Percentiles rank a stretch among this genome's conserved stretches.
Evolutionary conservation across 1,140 invertebrate species (phyloP).

Genomic region (Heterodera carotae): DNA sequence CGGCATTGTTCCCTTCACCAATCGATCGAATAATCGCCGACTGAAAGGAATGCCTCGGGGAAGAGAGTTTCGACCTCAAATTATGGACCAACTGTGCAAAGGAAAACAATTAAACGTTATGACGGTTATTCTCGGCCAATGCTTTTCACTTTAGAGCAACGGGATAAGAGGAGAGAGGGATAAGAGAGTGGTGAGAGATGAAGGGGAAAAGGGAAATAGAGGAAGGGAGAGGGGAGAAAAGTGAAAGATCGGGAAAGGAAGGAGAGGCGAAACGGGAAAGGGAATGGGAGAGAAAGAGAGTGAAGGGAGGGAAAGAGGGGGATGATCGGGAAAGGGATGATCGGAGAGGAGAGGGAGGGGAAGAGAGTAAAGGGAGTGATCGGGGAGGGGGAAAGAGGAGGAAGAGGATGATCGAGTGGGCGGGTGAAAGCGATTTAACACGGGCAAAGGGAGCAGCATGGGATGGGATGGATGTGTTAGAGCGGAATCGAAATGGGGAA

Average conservation of each 20-base stretch:
- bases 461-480: too few relatives aligned
- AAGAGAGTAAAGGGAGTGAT: too few relatives aligned
- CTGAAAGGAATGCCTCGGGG: neutral
- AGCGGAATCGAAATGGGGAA: too few relatives aligned
- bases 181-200: neutral
- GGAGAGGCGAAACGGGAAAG: too few relatives aligned
- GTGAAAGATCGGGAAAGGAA: neutral
- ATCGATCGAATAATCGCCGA: neutral
- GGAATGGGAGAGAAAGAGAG: too few relatives aligned
- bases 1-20: neutral
- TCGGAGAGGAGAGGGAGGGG: too few relatives aligned
- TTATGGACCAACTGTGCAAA: neutral
- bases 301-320: neutral
- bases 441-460: too few relatives aligned
- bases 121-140: neutral
- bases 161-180: too few relatives aligned
- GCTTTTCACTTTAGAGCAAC: neutral
- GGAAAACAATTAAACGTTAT: neutral
- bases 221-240: neutral
- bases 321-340: too few relatives aligned
- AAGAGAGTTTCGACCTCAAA: neutral
- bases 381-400: too few relatives aligned
- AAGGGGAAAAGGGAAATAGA: neutral
- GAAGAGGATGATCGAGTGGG: too few relatives aligned
- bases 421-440: too few relatives aligned